These are phyloP conservation scores for Pipistrellus nathusii DNA, from an alignment of 2,797 vertebrate species.

Conservation along the genomic window DNA sequence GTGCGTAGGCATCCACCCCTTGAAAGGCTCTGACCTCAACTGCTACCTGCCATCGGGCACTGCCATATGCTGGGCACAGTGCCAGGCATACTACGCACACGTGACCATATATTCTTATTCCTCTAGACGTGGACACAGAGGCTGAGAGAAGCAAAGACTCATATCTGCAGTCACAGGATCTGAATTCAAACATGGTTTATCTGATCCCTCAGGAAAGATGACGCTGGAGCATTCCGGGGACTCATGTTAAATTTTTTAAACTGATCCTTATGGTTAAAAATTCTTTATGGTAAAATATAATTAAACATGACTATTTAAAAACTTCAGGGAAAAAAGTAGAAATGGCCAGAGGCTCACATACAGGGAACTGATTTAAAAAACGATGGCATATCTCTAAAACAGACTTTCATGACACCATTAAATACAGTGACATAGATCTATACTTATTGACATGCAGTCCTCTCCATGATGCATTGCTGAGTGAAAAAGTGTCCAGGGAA, in stretches of 20 bases:
- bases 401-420: slow-evolving; percentile 59
- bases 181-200: neutral
- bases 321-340: neutral
- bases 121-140: neutral
- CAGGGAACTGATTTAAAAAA: slow-evolving; percentile 34
- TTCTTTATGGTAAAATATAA: slow-evolving; percentile 5
- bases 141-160: accelerated
- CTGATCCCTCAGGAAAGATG: neutral
- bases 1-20: neutral
- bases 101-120: too few species aligned
- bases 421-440: slow-evolving; percentile 38
- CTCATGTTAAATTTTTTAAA: neutral
- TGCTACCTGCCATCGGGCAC: neutral
- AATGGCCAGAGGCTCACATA: slow-evolving; percentile 29
- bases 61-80: neutral
- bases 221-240: neutral
- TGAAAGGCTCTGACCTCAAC: neutral
- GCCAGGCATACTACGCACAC: neutral
- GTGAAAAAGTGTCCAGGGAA: neutral
- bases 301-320: slow-evolving; percentile 25
- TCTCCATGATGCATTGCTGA: neutral
- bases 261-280: slow-evolving; percentile 11
- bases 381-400: slow-evolving; percentile 5
- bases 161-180: neutral
- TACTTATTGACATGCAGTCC: slow-evolving; percentile 18